Evolutionary conservation across 2,797 vertebrate genomes (phyloP).

Genomic region (Lithobates sylvaticus): DNA sequence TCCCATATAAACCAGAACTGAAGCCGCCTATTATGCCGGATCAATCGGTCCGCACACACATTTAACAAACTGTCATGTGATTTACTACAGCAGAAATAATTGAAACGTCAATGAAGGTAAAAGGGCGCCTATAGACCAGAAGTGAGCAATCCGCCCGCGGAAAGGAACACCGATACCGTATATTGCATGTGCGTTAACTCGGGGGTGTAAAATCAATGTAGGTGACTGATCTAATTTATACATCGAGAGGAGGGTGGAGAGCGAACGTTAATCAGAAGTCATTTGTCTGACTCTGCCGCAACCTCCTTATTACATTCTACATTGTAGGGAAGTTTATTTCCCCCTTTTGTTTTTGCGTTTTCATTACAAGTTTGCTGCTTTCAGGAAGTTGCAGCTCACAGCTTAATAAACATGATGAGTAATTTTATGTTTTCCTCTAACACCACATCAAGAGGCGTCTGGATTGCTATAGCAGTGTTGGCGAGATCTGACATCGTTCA

Average conservation of each 20-base stretch:
- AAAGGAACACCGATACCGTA: background rate
- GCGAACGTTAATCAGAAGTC: background rate
- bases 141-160: background rate
- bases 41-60: no score
- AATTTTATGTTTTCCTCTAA: background rate
- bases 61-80: no score
- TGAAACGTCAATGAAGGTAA: background rate
- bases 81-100: background rate
- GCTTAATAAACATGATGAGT: constrained; percentile 16
- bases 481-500: no score
- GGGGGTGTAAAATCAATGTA: background rate
- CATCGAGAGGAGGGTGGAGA: background rate
- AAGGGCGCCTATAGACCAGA: background rate
- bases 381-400: background rate
- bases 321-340: background rate
- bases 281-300: background rate
- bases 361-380: background rate
- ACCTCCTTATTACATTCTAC: background rate
- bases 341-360: background rate
- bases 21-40: background rate
- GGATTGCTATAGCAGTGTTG: background rate
- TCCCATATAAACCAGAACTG: background rate
- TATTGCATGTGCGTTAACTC: background rate
- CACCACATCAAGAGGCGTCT: background rate
- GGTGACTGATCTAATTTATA: background rate